A percentile compares a stretch with the other conserved stretches of the same genome.
These are phyloP conservation scores for Furnarius figulus DNA, from an alignment of 2,113 vertebrate species.

Conservation along the genomic window DNA sequence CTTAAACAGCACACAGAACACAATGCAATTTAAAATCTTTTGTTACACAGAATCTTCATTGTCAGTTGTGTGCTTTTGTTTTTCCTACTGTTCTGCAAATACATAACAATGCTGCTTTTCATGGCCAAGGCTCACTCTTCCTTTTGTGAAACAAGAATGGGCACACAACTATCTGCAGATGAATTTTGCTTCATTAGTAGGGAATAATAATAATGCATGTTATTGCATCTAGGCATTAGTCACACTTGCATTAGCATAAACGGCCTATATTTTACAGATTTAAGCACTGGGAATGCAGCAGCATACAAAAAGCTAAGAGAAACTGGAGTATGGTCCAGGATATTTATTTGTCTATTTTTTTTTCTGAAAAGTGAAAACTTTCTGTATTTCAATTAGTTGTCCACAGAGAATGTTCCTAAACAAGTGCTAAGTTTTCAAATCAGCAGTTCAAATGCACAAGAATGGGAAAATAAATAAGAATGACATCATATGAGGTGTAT, in stretches of 20 bases:
- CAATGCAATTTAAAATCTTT: not conserved
- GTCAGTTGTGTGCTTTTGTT: fast-evolving
- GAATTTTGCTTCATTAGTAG: not conserved
- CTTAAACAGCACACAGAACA: not conserved
- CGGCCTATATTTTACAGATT: not conserved
- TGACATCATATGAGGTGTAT: not conserved
- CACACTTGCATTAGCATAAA: not conserved
- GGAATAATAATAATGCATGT: not conserved
- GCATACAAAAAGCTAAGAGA: not conserved
- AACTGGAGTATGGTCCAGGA: not conserved
- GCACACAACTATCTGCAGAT: not conserved
- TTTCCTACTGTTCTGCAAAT: not conserved
- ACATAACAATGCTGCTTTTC: not conserved
- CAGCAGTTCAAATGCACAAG: not conserved
- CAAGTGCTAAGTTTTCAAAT: not conserved
- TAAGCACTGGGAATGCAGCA: not conserved
- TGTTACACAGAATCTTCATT: not conserved
- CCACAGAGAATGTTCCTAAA: not conserved
- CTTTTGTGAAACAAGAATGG: not conserved
- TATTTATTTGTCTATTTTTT: not conserved
- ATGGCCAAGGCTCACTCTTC: not conserved
- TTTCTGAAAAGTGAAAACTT: not conserved
- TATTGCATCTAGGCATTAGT: not conserved
- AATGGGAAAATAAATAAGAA: not conserved
- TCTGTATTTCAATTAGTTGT: not conserved